Evolutionary conservation across 30 jellyfish, hydroid and myxozoan species (phyloP).

Genomic region (Pelagia noctiluca): DNA sequence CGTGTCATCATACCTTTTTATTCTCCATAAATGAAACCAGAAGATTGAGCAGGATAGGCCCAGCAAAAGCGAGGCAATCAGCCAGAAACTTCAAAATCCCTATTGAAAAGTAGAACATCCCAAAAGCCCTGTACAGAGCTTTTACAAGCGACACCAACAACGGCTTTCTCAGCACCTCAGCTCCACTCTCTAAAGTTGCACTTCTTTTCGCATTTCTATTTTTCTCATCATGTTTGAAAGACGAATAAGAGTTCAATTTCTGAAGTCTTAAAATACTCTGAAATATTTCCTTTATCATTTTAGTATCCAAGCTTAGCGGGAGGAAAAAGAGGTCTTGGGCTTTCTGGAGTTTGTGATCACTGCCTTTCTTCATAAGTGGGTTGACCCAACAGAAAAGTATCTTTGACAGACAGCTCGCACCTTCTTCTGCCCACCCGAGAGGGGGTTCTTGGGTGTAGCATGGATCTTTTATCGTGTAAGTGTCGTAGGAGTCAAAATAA

Average conservation of each 20-base stretch:
- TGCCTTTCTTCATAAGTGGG: constrained; percentile 81
- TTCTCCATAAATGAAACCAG: constrained; percentile 88
- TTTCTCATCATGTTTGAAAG: constrained; percentile 7
- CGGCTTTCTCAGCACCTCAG: constrained; percentile 35
- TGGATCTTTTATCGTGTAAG: constrained; percentile 37
- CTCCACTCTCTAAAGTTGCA: constrained; percentile 41
- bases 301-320: constrained; percentile 76
- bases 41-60: constrained; percentile 81
- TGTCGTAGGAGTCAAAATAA: constrained; percentile 64
- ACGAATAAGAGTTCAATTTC: constrained; percentile 26
- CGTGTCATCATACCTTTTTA: constrained; percentile 64
- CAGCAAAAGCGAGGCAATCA: constrained; percentile 88
- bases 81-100: constrained; percentile 89
- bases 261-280: constrained; percentile 68
- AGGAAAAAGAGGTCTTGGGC: constrained; percentile 80
- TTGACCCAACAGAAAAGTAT: constrained; percentile 85
- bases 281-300: constrained; percentile 70
- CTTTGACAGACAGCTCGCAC: constrained; percentile 67
- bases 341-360: constrained; percentile 38
- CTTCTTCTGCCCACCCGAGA: constrained; percentile 89
- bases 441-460: constrained; percentile 21
- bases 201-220: constrained; percentile 20
- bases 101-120: constrained; percentile 71
- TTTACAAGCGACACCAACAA: constrained; percentile 54
- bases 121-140: constrained; percentile 79